Evolutionary conservation across 2,797 vertebrate genomes (phyloP).

Genomic region (Rhynchotus rufescens): DNA sequence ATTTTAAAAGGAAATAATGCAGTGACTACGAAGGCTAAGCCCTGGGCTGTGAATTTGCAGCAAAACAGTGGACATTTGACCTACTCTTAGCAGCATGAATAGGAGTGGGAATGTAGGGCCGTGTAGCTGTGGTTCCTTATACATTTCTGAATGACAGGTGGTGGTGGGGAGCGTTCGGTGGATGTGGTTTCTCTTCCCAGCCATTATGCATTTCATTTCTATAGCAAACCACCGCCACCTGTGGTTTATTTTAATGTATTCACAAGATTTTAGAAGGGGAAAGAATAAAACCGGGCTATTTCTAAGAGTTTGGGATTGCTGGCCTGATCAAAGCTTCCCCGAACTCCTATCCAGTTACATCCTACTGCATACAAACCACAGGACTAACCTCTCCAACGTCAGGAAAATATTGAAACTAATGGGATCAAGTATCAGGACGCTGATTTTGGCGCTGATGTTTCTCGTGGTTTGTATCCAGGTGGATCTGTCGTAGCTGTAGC

Average conservation of each 20-base stretch:
- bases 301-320: constrained; percentile 41
- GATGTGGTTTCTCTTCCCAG: constrained; percentile 62
- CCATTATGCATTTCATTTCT: constrained; percentile 54
- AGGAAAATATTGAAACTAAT: constrained; percentile 46
- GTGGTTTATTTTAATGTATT: constrained; percentile 73
- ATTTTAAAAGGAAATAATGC: constrained; percentile 70
- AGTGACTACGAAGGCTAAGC: constrained; percentile 40
- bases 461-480: constrained; percentile 8
- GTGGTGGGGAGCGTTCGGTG: constrained; percentile 32
- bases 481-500: background rate
- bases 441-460: background rate
- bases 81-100: constrained; percentile 62
- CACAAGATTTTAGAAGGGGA: constrained; percentile 32
- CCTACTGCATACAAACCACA: background rate
- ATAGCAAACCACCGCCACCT: constrained; percentile 72
- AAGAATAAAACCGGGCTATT: constrained; percentile 31
- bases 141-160: constrained; percentile 66
- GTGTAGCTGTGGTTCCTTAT: constrained; percentile 25
- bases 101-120: constrained; percentile 46
- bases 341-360: background rate
- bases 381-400: constrained; percentile 27
- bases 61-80: constrained; percentile 63
- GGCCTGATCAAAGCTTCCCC: constrained; percentile 48
- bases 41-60: constrained; percentile 42
- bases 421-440: constrained; percentile 1